phyloP scores from a whole-genome alignment of 2,113 vertebrate genomes.

The Neolamprologus fasciatus region DNA sequence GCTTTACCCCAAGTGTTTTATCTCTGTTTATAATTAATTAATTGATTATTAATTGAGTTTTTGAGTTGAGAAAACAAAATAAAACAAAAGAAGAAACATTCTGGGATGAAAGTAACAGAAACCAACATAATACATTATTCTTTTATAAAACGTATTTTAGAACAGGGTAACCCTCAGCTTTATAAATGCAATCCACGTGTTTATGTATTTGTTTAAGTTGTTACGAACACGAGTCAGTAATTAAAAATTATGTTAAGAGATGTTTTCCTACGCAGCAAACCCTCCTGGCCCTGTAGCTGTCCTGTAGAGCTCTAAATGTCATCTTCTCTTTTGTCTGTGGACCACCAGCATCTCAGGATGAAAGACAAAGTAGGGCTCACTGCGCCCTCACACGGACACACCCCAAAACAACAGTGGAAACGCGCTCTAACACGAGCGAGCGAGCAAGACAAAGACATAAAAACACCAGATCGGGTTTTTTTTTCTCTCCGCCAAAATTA shows the following conservation, averaged over 20 bases:
- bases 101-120: background rate
- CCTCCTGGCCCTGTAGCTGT: background rate
- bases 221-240: background rate
- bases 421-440: background rate
- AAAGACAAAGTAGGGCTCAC: background rate
- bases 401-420: background rate
- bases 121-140: background rate
- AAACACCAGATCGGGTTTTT: background rate
- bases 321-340: slow-evolving; percentile 56
- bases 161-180: background rate
- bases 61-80: background rate
- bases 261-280: background rate
- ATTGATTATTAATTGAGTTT: background rate
- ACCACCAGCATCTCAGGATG: slow-evolving; percentile 24
- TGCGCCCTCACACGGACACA: slow-evolving; percentile 53
- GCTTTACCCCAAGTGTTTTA: background rate
- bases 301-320: slow-evolving; percentile 7
- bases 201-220: background rate
- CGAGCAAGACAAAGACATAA: slow-evolving; percentile 5
- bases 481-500: background rate
- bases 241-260: background rate
- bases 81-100: background rate
- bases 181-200: background rate
- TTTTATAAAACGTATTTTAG: background rate
- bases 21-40: background rate